A percentile compares a stretch with the other conserved stretches of the same genome.
Conservation (phyloP, 23 tunicate genomes). For the Ascidia mentula region DNA sequence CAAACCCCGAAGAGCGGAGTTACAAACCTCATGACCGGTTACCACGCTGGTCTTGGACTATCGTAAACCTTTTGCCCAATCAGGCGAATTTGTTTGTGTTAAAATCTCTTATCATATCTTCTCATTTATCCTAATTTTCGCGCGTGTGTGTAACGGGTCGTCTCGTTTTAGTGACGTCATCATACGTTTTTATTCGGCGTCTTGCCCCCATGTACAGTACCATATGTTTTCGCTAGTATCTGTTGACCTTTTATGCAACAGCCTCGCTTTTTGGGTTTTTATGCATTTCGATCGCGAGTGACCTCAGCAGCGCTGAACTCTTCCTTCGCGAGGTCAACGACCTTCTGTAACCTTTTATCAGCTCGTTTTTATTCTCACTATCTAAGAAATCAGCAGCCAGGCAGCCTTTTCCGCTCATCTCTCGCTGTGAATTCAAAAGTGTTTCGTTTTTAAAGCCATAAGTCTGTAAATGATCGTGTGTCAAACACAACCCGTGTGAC, state of each 20-base stretch:
- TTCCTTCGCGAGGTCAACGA: neutral
- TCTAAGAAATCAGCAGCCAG: neutral
- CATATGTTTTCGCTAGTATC: too few relatives aligned
- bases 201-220: too few relatives aligned
- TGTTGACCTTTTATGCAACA: neutral
- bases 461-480: neutral
- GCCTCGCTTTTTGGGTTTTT: too few relatives aligned
- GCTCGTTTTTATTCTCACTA: neutral
- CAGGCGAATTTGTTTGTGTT: too few relatives aligned
- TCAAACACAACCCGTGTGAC: constrained; percentile 5
- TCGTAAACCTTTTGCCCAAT: neutral
- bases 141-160: neutral
- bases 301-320: neutral
- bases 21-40: constrained; percentile 11
- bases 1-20: constrained; percentile 9
- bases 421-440: neutral
- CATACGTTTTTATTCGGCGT: neutral
- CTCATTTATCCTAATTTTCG: neutral
- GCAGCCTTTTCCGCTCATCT: neutral
- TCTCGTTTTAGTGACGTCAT: neutral
- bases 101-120: too few relatives aligned
- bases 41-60: neutral
- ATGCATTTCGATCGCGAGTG: neutral
- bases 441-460: neutral
- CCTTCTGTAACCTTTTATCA: constrained; percentile 6